phyloP scores from a whole-genome alignment of 2,113 vertebrate species.

The Echinops telfairi region DNA sequence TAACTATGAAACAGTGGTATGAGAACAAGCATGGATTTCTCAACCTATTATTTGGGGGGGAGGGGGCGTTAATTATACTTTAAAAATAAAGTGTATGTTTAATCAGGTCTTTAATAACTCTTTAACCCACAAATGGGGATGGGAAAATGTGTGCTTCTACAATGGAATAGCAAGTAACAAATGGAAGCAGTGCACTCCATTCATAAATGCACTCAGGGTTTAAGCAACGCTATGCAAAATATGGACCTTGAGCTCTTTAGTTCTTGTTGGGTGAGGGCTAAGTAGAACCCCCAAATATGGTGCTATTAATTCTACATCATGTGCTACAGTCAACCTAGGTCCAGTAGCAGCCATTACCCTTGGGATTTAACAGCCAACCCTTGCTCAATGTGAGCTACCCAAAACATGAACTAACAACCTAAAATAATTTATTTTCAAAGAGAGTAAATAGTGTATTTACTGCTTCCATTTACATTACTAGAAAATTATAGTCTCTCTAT shows the following conservation, averaged over 20 bases:
- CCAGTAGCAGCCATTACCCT: not conserved
- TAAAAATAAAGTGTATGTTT: constrained; percentile 53
- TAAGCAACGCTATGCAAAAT: not conserved
- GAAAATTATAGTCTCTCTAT: not conserved
- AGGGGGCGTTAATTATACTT: not conserved
- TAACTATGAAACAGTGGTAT: not conserved
- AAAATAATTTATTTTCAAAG: constrained; percentile 7
- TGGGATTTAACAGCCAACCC: not conserved
- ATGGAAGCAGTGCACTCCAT: not conserved
- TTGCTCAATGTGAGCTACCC: not conserved
- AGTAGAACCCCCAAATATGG: not conserved
- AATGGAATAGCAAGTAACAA: not conserved
- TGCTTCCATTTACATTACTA: not conserved
- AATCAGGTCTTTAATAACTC: not conserved
- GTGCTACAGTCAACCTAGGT: not conserved
- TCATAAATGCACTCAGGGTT: not conserved
- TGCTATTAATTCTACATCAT: not conserved
- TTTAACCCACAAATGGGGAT: not conserved
- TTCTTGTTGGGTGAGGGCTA: not conserved
- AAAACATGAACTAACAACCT: constrained; percentile 15
- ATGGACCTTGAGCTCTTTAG: not conserved
- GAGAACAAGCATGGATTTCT: constrained; percentile 7
- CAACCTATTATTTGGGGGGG: not conserved
- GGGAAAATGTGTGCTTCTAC: not conserved
- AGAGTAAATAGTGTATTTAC: not conserved